Conservation (phyloP, 1,140 invertebrate species). For the Dendroctonus ponderosae region DNA sequence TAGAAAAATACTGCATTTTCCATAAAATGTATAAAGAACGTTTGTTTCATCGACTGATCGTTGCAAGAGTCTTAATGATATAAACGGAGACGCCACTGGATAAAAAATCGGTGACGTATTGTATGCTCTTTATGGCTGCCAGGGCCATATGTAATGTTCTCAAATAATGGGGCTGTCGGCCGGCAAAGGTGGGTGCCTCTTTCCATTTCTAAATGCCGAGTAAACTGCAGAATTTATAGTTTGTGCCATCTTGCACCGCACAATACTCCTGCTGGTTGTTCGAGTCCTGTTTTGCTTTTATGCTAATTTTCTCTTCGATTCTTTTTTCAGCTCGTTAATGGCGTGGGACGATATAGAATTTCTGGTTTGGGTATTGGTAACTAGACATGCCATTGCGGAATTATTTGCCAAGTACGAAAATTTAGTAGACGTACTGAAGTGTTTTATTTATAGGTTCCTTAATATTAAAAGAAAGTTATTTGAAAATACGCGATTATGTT, state of each 20-base stretch:
- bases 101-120: constrained; percentile 38
- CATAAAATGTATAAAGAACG: background rate
- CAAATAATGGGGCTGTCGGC: constrained; percentile 47
- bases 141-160: constrained; percentile 45
- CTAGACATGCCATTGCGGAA: no score
- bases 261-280: constrained; percentile 32
- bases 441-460: no score
- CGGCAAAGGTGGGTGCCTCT: constrained; percentile 36
- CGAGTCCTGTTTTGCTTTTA: constrained; percentile 22
- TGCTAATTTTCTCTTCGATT: constrained; percentile 14
- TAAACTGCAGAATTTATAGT: constrained; percentile 49
- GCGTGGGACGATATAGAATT: constrained; percentile 19
- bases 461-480: no score
- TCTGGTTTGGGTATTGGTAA: background rate
- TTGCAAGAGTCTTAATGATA: background rate
- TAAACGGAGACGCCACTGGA: constrained; percentile 7
- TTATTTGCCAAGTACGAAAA: no score
- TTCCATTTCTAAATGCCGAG: constrained; percentile 38
- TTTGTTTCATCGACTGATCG: no score
- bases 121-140: constrained; percentile 42
- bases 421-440: no score
- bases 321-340: constrained; percentile 13
- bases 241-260: constrained; percentile 37
- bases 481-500: no score
- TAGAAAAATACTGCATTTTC: no score